Evolutionary conservation across 2,888 invertebrate genomes (phyloP).

Genomic region (Azorinus chamasolen): DNA sequence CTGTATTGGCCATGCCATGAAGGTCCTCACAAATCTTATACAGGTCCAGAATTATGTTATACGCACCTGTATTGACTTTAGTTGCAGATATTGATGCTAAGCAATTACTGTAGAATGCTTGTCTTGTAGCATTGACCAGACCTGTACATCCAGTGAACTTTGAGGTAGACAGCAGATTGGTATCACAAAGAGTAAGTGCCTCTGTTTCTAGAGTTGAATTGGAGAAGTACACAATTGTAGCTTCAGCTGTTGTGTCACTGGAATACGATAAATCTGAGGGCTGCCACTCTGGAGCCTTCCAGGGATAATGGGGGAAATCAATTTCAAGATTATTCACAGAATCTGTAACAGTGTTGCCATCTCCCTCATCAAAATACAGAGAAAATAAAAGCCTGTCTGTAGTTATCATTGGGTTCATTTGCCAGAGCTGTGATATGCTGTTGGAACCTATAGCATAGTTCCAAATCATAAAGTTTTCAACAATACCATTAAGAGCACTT

Average conservation of each 20-base stretch:
- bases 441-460: constrained; percentile 63
- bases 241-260: constrained; percentile 33
- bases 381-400: constrained; percentile 49
- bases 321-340: constrained; percentile 34
- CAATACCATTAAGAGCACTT: constrained; percentile 58
- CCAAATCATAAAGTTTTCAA: constrained; percentile 77
- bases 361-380: constrained; percentile 74
- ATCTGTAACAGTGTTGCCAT: constrained; percentile 51
- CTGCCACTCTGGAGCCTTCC: constrained; percentile 72
- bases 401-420: constrained; percentile 67
- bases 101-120: constrained; percentile 56
- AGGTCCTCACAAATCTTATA: constrained; percentile 56
- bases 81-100: constrained; percentile 50
- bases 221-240: constrained; percentile 50
- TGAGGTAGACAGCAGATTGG: constrained; percentile 8
- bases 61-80: constrained; percentile 34
- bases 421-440: constrained; percentile 66
- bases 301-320: constrained; percentile 67
- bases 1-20: constrained; percentile 28
- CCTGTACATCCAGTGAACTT: constrained; percentile 17
- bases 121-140: constrained; percentile 37
- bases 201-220: constrained; percentile 39
- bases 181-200: constrained; percentile 45
- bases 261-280: constrained; percentile 68
- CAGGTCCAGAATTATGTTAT: constrained; percentile 57